phyloP scores from a whole-genome alignment of 2,113 vertebrate genomes.

The Eptesicus fuscus region DNA sequence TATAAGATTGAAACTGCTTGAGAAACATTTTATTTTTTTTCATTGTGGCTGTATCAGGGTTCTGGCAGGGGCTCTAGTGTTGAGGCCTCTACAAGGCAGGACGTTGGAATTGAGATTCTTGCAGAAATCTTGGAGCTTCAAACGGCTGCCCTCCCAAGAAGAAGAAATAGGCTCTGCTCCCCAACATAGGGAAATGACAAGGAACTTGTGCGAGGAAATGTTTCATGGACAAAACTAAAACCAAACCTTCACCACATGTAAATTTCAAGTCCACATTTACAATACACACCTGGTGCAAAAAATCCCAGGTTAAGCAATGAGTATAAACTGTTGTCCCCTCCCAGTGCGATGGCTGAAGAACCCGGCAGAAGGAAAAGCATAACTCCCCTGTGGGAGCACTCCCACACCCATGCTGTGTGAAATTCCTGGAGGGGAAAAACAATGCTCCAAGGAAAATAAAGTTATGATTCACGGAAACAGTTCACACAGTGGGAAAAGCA shows the following conservation, averaged over 20 bases:
- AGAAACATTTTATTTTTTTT: not conserved
- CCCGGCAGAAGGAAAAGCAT: not conserved
- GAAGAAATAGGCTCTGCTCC: not conserved
- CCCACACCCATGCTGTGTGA: not conserved
- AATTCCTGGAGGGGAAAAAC: not conserved
- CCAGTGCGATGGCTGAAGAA: not conserved
- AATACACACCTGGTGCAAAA: not conserved
- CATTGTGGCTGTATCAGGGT: not conserved
- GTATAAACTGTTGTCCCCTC: not conserved
- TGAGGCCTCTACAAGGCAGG: not conserved
- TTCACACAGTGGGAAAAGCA: not conserved
- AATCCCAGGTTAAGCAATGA: not conserved
- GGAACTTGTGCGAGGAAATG: not conserved
- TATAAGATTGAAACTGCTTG: not conserved
- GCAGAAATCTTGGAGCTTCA: not conserved
- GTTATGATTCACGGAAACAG: not conserved
- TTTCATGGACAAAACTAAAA: conserved; percentile 7
- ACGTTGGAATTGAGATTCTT: not conserved
- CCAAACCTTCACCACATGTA: not conserved
- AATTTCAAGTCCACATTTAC: not conserved
- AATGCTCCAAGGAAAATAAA: not conserved
- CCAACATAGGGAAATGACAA: not conserved
- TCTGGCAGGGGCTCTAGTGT: not conserved
- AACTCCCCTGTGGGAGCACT: not conserved
- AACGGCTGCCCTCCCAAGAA: not conserved